Percentiles rank a stretch among this genome's conserved stretches.
Conservation (phyloP, 1,140 invertebrate genomes). For the Agrypnia vestita region DNA sequence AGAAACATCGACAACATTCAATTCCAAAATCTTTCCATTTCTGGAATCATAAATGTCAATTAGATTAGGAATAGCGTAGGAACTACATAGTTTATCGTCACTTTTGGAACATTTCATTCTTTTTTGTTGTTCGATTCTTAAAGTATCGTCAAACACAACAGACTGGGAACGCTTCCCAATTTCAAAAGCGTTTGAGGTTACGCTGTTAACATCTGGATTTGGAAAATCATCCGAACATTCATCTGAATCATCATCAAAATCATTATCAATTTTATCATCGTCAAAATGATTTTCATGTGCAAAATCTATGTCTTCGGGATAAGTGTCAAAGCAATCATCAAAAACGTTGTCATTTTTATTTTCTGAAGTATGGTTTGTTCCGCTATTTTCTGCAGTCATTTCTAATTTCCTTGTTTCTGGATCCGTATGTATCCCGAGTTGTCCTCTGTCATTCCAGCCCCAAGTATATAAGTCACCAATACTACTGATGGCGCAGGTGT, state of each 20-base stretch:
- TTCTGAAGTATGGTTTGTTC: background rate
- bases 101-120: slow-evolving; percentile 9
- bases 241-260: background rate
- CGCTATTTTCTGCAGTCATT: background rate
- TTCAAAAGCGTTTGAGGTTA: background rate
- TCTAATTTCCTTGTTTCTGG: slow-evolving; percentile 2
- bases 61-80: slow-evolving; percentile 71
- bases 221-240: slow-evolving; percentile 31
- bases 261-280: slow-evolving; percentile 5
- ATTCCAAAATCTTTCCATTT: slow-evolving; percentile 65
- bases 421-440: slow-evolving; percentile 78
- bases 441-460: slow-evolving; percentile 93
- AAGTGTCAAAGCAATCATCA: background rate
- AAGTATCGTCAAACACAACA: slow-evolving; percentile 1
- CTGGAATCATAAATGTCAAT: slow-evolving; percentile 74
- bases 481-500: slow-evolving; percentile 83
- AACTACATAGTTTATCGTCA: slow-evolving; percentile 53
- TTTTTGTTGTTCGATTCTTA: slow-evolving; percentile 33
- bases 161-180: slow-evolving; percentile 3
- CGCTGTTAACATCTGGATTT: slow-evolving; percentile 61
- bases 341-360: background rate
- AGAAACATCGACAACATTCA: slow-evolving; percentile 74
- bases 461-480: slow-evolving; percentile 89
- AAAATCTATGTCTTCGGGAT: background rate
- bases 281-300: background rate